Evolutionary conservation across 2,113 vertebrate genomes (phyloP).

Genomic region (Tautogolabrus adspersus): DNA sequence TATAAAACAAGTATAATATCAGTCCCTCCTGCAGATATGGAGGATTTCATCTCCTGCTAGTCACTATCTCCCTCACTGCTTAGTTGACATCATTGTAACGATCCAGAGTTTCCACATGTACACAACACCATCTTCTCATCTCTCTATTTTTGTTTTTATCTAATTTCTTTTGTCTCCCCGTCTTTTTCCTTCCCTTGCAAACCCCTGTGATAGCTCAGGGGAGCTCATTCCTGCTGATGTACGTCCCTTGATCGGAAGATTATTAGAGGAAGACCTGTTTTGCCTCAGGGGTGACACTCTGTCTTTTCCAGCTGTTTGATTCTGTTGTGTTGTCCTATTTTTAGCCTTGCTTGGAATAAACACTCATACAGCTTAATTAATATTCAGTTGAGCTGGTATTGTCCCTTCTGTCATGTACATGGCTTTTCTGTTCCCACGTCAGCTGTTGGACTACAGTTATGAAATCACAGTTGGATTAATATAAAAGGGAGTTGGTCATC

Average conservation of each 20-base stretch:
- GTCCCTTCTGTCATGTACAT: background rate
- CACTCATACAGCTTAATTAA: constrained; percentile 19
- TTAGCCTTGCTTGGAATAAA: constrained; percentile 30
- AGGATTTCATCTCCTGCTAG: constrained; percentile 24
- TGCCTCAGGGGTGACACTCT: constrained; percentile 33
- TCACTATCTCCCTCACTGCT: constrained; percentile 31
- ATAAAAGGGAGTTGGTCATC: constrained; percentile 27
- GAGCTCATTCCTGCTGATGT: constrained; percentile 43
- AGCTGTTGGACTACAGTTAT: background rate
- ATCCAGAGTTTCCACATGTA: constrained; percentile 19
- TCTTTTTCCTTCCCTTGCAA: constrained; percentile 4
- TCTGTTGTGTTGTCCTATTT: constrained; percentile 42
- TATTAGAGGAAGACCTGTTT: constrained; percentile 50
- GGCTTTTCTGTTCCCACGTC: background rate
- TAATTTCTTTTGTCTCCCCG: background rate
- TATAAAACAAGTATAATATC: background rate
- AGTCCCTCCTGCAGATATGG: background rate
- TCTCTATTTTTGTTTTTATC: constrained; percentile 22
- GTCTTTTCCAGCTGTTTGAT: constrained; percentile 32
- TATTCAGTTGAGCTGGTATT: constrained; percentile 7
- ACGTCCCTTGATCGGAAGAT: constrained; percentile 56
- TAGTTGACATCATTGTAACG: constrained; percentile 49
- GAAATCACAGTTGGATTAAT: constrained; percentile 12
- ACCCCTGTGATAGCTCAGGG: constrained; percentile 30
- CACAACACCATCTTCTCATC: constrained; percentile 37